Percentiles rank a stretch among this genome's conserved stretches.
phyloP scores from a whole-genome alignment of 2,113 vertebrate species.

The Synodontis membranacea region DNA sequence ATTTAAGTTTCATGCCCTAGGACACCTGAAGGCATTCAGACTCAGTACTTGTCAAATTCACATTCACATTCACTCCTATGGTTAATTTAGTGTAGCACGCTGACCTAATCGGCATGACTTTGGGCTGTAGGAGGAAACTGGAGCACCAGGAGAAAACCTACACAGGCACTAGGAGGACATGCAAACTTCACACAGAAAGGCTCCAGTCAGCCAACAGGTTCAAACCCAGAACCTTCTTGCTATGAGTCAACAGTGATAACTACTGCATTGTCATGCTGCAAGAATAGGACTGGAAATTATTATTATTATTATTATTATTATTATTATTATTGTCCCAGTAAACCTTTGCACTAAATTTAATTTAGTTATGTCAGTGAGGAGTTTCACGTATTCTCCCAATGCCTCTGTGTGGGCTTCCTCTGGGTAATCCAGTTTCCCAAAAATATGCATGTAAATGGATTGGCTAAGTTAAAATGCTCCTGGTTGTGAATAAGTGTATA shows the following conservation, averaged over 20 bases:
- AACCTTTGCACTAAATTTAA: not conserved
- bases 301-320: too few species aligned
- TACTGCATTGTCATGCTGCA: not conserved
- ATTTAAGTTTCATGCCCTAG: not conserved
- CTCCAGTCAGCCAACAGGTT: too few species aligned
- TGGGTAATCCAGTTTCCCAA: not conserved
- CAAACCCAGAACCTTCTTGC: too few species aligned
- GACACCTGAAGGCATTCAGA: not conserved
- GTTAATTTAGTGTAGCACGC: too few species aligned
- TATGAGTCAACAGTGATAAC: too few species aligned
- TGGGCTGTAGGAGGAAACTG: too few species aligned
- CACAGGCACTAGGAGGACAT: too few species aligned
- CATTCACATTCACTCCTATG: too few species aligned
- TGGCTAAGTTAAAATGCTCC: not conserved
- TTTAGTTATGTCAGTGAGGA: not conserved
- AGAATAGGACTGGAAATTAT: not conserved
- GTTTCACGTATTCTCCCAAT: not conserved
- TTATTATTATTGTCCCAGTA: not conserved
- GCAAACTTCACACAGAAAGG: too few species aligned
- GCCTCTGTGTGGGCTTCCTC: not conserved
- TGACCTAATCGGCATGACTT: too few species aligned
- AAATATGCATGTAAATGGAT: not conserved
- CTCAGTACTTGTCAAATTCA: not conserved
- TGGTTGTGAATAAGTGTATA: not conserved
- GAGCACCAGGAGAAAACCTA: too few species aligned